Evolutionary conservation across 2,113 vertebrate species (phyloP).

Genomic region (Butastur rufipennis): DNA sequence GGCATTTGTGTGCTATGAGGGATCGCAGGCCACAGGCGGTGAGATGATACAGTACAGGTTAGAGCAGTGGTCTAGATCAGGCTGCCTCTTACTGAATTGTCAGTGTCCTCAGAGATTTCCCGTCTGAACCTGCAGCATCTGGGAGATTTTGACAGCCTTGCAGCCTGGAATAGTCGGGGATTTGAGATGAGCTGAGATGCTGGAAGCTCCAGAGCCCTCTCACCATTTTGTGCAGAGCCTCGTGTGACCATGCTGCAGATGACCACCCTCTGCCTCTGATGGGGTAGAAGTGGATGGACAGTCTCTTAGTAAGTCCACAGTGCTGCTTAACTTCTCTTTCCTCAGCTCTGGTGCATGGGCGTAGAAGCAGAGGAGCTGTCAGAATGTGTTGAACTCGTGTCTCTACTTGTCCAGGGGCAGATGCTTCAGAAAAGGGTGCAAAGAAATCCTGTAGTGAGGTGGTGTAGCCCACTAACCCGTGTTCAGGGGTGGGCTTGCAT

Average conservation of each 20-base stretch:
- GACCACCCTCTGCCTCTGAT: background rate
- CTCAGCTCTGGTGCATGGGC: background rate
- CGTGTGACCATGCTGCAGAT: background rate
- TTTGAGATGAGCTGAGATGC: background rate
- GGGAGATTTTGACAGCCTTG: background rate
- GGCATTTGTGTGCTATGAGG: background rate
- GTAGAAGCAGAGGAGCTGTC: background rate
- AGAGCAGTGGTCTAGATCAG: background rate
- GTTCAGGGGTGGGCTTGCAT: too few species aligned
- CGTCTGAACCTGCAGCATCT: accelerated
- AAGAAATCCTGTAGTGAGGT: background rate
- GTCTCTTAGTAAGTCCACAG: background rate
- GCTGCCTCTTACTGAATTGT: background rate
- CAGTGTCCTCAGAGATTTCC: background rate
- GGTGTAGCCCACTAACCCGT: background rate
- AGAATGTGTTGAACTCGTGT: accelerated
- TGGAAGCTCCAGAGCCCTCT: background rate
- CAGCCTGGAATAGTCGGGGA: background rate
- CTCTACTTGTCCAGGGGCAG: background rate
- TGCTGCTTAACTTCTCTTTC: background rate
- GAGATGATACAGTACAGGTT: accelerated
- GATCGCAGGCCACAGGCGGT: background rate
- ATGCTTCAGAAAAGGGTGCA: background rate
- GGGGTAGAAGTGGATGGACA: accelerated
- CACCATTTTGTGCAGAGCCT: background rate